These are phyloP conservation scores for Melanostoma mellinum DNA, from an alignment of 2,888 invertebrate genomes.

Conservation along the genomic window DNA sequence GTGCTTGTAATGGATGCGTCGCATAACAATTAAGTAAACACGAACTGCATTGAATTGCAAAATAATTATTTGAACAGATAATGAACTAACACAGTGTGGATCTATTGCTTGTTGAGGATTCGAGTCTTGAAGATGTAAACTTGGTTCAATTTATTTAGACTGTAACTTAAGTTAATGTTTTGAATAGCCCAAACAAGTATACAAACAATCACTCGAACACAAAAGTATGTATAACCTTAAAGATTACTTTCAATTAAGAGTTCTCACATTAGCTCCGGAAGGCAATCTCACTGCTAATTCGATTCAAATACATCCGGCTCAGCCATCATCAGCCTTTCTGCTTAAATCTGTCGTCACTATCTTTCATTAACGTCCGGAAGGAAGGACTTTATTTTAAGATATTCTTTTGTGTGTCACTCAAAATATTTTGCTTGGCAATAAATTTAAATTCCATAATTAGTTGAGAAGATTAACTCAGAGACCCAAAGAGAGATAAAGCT, in stretches of 20 bases:
- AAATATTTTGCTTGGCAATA: conserved; percentile 46
- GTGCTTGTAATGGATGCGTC: conserved; percentile 19
- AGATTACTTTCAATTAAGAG: conserved; percentile 18
- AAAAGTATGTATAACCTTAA: conserved; percentile 12
- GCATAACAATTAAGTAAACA: conserved; percentile 22
- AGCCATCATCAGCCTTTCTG: conserved; percentile 41
- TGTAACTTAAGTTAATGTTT: too few relatives aligned
- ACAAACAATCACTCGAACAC: too few relatives aligned
- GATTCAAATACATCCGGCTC: conserved; percentile 38
- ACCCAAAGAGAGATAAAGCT: not conserved
- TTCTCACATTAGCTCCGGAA: conserved; percentile 18
- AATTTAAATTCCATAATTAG: conserved; percentile 64
- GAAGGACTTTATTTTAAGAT: conserved; percentile 49
- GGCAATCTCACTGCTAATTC: conserved; percentile 34
- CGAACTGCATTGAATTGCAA: not conserved
- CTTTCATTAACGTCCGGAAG: conserved; percentile 54
- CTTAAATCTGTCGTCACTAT: conserved; percentile 47
- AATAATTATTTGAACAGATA: conserved; percentile 4
- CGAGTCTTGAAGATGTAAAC: too few relatives aligned
- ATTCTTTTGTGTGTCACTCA: conserved; percentile 4
- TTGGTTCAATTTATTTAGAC: too few relatives aligned
- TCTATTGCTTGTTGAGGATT: too few relatives aligned
- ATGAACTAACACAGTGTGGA: not conserved
- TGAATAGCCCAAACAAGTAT: too few relatives aligned
- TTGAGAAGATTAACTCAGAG: conserved; percentile 46